Evolutionary conservation across 2,888 invertebrate species (phyloP).

Genomic region (Alloscopus bannaensis): DNA sequence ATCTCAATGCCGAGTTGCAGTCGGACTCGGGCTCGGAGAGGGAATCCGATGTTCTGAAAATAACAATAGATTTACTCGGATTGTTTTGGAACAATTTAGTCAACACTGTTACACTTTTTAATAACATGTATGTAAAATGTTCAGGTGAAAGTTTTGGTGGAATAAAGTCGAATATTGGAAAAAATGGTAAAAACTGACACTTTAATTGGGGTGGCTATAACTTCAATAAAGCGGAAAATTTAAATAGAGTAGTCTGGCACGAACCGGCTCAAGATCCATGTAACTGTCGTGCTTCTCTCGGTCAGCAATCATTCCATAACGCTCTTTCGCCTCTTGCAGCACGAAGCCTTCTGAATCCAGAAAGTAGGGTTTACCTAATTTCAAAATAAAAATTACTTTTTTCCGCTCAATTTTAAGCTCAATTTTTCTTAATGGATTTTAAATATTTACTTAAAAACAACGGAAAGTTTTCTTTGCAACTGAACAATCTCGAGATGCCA

Average conservation of each 20-base stretch:
- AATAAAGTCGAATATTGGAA: no score
- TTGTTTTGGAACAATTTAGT: neutral
- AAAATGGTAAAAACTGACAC: no score
- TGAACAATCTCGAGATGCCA: conserved; percentile 49
- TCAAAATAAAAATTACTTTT: no score
- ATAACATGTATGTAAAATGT: neutral
- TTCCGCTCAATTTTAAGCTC: no score
- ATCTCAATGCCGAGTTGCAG: conserved; percentile 70
- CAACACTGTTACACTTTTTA: conserved; percentile 5
- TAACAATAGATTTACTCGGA: neutral
- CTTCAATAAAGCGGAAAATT: no score
- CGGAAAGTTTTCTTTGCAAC: conserved; percentile 73
- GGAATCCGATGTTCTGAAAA: conserved; percentile 68
- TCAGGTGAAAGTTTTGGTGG: neutral
- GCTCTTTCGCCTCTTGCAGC: conserved; percentile 36
- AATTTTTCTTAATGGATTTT: no score
- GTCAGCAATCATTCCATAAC: conserved; percentile 70
- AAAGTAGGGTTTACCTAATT: conserved; percentile 75
- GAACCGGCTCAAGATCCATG: conserved; percentile 75
- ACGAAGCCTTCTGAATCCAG: conserved; percentile 52
- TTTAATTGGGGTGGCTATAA: no score
- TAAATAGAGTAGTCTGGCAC: no score
- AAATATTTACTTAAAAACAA: no score
- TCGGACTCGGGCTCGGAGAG: conserved; percentile 64
- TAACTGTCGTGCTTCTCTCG: conserved; percentile 74